Conservation (phyloP, 2,888 invertebrate species). For the Pristionchus japonicus region DNA sequence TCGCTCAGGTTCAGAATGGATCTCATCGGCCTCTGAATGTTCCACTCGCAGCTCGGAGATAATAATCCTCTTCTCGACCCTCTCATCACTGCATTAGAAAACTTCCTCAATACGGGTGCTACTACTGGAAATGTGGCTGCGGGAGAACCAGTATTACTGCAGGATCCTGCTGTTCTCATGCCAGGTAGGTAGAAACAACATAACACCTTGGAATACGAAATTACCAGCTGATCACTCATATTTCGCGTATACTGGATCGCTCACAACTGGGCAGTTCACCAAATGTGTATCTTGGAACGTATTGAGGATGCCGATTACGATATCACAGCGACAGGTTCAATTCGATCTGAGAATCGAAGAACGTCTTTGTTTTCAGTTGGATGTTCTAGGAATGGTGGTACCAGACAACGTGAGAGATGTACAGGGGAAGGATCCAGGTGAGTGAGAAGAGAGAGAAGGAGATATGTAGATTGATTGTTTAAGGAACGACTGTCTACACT, state of each 20-base stretch:
- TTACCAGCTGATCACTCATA: not conserved
- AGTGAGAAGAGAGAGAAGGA: not conserved
- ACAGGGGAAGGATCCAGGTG: not conserved
- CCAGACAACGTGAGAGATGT: not conserved
- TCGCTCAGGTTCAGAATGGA: not conserved
- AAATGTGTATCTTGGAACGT: constrained; percentile 39
- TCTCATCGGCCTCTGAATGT: too few relatives aligned
- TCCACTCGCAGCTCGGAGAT: not conserved
- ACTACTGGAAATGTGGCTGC: not conserved
- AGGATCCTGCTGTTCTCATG: not conserved
- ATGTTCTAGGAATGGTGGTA: not conserved
- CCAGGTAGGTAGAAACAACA: not conserved
- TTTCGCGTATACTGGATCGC: constrained; percentile 37
- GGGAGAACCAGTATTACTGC: not conserved
- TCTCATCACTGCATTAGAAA: not conserved
- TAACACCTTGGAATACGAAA: not conserved
- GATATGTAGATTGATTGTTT: not conserved
- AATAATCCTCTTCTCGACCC: constrained; percentile 27
- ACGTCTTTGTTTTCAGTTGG: not conserved
- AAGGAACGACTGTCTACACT: not conserved
- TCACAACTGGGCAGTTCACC: not conserved
- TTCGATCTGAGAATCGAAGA: too few relatives aligned
- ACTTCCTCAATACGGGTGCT: not conserved
- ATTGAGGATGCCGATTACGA: not conserved
- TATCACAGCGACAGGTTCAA: constrained; percentile 14